Percentiles rank a stretch among this genome's conserved stretches.
These are phyloP conservation scores for Heliconius erato DNA, from an alignment of 2,888 invertebrate species.

Conservation along the genomic window DNA sequence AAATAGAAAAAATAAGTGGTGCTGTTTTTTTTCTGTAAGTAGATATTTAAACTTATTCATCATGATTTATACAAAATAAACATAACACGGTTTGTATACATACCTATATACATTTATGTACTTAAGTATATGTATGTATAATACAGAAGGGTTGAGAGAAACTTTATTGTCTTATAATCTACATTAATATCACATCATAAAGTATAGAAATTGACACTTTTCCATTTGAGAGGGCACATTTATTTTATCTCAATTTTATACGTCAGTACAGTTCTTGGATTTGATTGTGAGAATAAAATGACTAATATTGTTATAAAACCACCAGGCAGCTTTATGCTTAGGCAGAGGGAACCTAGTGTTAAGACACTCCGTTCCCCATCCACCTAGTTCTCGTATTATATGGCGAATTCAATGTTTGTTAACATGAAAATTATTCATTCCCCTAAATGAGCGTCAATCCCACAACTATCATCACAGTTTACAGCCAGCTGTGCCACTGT, in stretches of 20 bases:
- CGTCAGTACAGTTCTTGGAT: not conserved
- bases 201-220: conserved; percentile 15
- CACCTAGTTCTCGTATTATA: not conserved
- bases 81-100: too few relatives aligned
- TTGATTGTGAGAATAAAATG: not conserved
- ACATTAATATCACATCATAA: conserved; percentile 15
- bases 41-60: too few relatives aligned
- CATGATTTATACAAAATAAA: too few relatives aligned
- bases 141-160: not conserved
- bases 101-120: not conserved
- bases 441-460: not conserved
- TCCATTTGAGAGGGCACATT: conserved; percentile 11
- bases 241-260: conserved; percentile 17
- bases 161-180: conserved; percentile 8
- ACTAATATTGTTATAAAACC: not conserved
- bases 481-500: not conserved
- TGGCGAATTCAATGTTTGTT: not conserved
- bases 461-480: too few relatives aligned
- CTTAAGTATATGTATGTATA: not conserved
- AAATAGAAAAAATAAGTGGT: not conserved
- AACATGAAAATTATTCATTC: not conserved
- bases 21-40: too few relatives aligned
- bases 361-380: not conserved
- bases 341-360: not conserved
- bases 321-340: too few relatives aligned